Conservation (phyloP, 1,140 invertebrate genomes). For the Cyclina sinensis region DNA sequence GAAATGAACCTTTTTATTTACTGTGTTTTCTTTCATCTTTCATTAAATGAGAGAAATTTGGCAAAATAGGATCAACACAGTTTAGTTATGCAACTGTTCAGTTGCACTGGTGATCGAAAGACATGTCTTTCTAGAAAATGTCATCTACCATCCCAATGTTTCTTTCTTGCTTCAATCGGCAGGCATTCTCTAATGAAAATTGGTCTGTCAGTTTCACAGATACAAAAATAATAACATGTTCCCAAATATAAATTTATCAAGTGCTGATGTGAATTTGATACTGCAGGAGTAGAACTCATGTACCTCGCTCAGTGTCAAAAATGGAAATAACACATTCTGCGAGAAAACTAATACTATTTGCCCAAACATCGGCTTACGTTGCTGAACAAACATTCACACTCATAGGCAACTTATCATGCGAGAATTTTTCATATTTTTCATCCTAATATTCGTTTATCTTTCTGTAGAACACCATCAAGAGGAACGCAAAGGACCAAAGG, state of each 20-base stretch:
- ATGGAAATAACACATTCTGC: conserved; percentile 32
- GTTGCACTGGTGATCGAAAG: too few species aligned
- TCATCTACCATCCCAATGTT: background rate
- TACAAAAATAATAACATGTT: conserved; percentile 21
- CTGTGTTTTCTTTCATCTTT: too few species aligned
- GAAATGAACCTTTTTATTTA: too few species aligned
- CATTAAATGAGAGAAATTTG: too few species aligned
- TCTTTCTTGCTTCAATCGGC: background rate
- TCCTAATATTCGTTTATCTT: conserved; percentile 55
- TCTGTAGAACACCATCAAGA: conserved; percentile 19
- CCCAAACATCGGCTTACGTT: conserved; percentile 24
- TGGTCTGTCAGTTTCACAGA: conserved; percentile 1
- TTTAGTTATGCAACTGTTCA: too few species aligned
- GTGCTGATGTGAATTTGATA: background rate
- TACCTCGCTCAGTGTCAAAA: conserved; percentile 11
- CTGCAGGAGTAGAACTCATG: background rate
- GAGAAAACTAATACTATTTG: conserved; percentile 57
- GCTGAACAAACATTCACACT: conserved; percentile 32
- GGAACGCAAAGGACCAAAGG: background rate
- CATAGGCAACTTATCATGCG: conserved; percentile 59
- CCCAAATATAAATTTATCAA: conserved; percentile 27
- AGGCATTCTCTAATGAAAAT: conserved; percentile 24
- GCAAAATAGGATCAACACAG: too few species aligned
- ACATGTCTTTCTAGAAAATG: too few species aligned
- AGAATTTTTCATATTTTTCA: conserved; percentile 57